Evolutionary conservation across 2,113 vertebrate species (phyloP).

Genomic region (Colossoma macropomum): DNA sequence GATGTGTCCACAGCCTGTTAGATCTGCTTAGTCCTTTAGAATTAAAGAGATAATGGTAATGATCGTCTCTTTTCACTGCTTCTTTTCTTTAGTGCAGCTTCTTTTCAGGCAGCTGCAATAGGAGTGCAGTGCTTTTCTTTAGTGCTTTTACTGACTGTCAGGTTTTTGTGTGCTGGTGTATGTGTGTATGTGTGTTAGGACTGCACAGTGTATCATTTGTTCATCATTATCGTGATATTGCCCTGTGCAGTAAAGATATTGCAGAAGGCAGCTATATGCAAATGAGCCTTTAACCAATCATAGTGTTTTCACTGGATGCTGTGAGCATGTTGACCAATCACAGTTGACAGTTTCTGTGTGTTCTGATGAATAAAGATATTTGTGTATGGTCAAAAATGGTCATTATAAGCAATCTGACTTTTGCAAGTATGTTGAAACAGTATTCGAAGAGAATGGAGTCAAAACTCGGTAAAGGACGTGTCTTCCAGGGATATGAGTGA

Average conservation of each 20-base stretch:
- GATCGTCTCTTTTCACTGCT: neutral
- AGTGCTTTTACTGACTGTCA: neutral
- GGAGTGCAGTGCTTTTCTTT: neutral
- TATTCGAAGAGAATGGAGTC: too few relatives aligned
- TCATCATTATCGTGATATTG: neutral
- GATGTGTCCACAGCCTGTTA: neutral
- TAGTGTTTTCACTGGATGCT: neutral
- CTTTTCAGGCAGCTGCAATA: neutral
- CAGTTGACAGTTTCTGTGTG: too few relatives aligned
- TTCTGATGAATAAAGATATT: too few relatives aligned
- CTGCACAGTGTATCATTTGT: neutral
- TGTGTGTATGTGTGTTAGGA: neutral
- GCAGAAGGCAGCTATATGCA: neutral
- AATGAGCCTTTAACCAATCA: neutral
- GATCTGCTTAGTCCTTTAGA: neutral
- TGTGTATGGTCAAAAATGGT: too few relatives aligned
- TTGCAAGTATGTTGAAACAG: too few relatives aligned
- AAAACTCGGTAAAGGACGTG: too few relatives aligned
- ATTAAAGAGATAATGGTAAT: neutral
- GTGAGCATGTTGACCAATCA: too few relatives aligned
- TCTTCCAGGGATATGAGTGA: too few relatives aligned
- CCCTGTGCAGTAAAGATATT: neutral
- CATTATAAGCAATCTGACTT: too few relatives aligned
- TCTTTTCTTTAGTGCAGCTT: neutral
- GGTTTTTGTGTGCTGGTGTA: neutral